Base-by-base conservation (phyloP, 2,797 vertebrate species). In the Tympanoctomys barrerae region DNA sequence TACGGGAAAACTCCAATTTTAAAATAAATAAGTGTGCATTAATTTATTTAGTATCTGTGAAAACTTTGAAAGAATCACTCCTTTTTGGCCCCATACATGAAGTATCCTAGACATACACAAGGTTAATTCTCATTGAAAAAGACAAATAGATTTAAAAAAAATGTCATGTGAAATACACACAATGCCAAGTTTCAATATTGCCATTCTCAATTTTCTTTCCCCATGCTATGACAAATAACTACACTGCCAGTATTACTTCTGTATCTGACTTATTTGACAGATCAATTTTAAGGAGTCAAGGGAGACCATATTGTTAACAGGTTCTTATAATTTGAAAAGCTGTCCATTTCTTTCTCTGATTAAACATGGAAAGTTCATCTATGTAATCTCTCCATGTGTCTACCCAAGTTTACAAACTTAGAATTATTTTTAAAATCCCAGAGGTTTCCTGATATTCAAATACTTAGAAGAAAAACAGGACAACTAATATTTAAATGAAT, bases 201-300 rank as follows among this genome's bases (percentile, higher is more conserved):
- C 4, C 84, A 16, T 66, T 75, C 7, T 91, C 78, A 66, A 82
- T 66, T 66, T 46, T 14, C 64, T 54, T 49, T 16, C 28, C 46
- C 49, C 14, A 49, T 31, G 3, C 13, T 49, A 2, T 87, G 70
- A 49, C 22, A 92, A 90, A 36, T 36, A 85, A 88, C 46, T 24
- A 1, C 1, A 87, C 28, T 79, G 2, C 75, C 21, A 16, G 49
- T 68, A 39, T 21, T 87, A 71, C 39, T 90, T 91, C 59, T 85
- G 61, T 84, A 52, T 96, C 59, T 93, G n/a, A 89, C 18, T 97
- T 75, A 81, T 79, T 77, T 89, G 22, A 33, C 24, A 80, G 68
- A 5, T 79, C 68, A 36, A 70, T 54, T 87, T 87, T 95, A 86
- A 46, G 33, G 66, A 78, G 36, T 94, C 24, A 16, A 64, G 33